Evolutionary conservation across 2,797 vertebrate species (phyloP), one percentile per base, ranked within the genome.

Genomic region (Petrocephalus schoutedeni): DNA sequence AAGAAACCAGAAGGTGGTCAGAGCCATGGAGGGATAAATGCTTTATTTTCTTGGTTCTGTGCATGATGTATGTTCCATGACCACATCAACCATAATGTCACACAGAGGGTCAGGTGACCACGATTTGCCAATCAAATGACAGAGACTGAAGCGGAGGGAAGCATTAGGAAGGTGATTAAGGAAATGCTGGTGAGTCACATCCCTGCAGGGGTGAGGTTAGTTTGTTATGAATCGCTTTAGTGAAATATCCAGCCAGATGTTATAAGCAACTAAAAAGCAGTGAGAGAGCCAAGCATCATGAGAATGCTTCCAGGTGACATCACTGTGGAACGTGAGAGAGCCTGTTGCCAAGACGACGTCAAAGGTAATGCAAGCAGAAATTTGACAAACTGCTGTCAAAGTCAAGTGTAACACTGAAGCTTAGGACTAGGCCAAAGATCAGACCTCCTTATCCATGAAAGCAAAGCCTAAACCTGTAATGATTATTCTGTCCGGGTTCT

Each of bases 241-340:
- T 53, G 49, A 54, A 51, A 51, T 23, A 83, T 54, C 49, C 80
- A 53, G 45, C 49, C 49, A 53, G 80, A 83, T 53, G 80, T 51
- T 49, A 83, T 83, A 83, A 51, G 49, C 49, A 83, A 83, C 36
- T n/a, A 41, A 83, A 83, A 83, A 83, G 49, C n/a, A 58, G 53
- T 14, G 51, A 58, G 2, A 41, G 23, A 86, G 56, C 53, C 56
- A 41, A 86, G 28, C 53, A n/a, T 57, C 84, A 86, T 86, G 51
- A 41, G 56, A 32, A 32, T 56, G 82, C n/a, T 28, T 53, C 82
- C 82, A 45, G 36, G 41, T 77, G 71, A 77, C 36, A 45, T 45
- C 41, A 45, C 71, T 7, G 71, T n/a, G 41, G 36, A 77, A 41
- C 0, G 41, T 77, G 71, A 77, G 71, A 77, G 71, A 77, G 16